These are phyloP conservation scores for Anhinga anhinga DNA, from an alignment of 2,113 vertebrate species.

Conservation along the genomic window DNA sequence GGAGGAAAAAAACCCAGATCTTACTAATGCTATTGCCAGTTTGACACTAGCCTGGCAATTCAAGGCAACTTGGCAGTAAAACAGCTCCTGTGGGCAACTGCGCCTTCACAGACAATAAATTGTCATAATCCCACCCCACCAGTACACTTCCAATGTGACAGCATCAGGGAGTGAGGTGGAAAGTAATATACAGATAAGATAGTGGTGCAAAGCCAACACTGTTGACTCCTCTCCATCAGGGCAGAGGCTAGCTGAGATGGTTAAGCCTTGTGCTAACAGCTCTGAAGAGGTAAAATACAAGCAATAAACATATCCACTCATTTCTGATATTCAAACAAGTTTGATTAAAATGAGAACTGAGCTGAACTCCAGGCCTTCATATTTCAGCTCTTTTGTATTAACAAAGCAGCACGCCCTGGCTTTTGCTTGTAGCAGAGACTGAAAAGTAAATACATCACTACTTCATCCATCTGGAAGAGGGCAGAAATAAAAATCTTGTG, in stretches of 20 bases:
- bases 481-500: slow-evolving; percentile 1
- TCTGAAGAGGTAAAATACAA: background rate
- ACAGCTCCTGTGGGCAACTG: background rate
- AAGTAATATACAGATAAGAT: background rate
- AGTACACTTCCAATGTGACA: background rate
- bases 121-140: background rate
- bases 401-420: background rate
- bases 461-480: background rate
- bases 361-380: background rate
- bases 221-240: background rate
- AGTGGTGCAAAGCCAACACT: background rate
- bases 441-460: background rate
- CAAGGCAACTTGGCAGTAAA: background rate
- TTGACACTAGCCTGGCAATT: background rate
- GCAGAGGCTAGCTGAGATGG: background rate
- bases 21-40: background rate
- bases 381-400: background rate
- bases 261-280: background rate
- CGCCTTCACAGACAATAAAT: background rate
- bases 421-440: background rate
- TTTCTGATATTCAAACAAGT: background rate
- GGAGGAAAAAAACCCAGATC: background rate
- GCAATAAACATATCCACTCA: background rate
- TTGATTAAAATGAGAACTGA: background rate
- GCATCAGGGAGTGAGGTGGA: background rate